Evolutionary conservation across 2,888 invertebrate species (phyloP).

Genomic region (Xanthia togata): DNA sequence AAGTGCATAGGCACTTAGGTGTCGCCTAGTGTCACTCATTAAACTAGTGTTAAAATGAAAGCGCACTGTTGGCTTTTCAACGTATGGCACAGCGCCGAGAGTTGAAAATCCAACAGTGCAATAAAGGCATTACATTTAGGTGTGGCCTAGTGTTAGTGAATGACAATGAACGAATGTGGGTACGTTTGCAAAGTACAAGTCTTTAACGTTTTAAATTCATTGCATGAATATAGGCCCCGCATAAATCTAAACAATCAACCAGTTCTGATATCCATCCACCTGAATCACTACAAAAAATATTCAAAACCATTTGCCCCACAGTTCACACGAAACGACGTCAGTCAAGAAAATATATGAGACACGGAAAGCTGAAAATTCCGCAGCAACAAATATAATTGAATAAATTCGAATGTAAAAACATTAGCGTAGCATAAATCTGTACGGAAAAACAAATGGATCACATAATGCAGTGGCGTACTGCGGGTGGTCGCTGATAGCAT

Average conservation of each 20-base stretch:
- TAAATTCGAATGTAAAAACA: conserved; percentile 65
- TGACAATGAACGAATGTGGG: not conserved
- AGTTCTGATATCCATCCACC: conserved; percentile 21
- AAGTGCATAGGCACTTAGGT: not conserved
- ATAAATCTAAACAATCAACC: conserved; percentile 45
- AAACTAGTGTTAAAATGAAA: not conserved
- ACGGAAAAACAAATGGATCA: conserved; percentile 74
- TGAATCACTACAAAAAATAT: conserved; percentile 17
- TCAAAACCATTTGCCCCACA: conserved; percentile 42
- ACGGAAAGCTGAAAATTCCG: conserved; percentile 57
- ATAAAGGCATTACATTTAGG: not conserved
- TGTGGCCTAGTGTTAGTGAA: not conserved
- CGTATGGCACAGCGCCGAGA: not conserved
- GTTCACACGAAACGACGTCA: conserved; percentile 56
- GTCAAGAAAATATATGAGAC: conserved; percentile 57
- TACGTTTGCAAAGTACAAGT: not conserved
- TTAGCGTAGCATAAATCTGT: conserved; percentile 73
- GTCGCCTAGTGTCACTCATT: not conserved
- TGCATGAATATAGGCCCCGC: conserved; percentile 20
- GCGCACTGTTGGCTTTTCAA: not conserved
- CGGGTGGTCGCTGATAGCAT: conserved; percentile 64
- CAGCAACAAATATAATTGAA: conserved; percentile 63
- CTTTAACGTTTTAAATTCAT: conserved; percentile 11
- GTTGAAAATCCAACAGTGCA: not conserved
- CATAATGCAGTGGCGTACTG: conserved; percentile 69